Percentiles rank a stretch among this genome's conserved stretches.
These are phyloP conservation scores for Sebastes vulpes DNA, from an alignment of 2,797 vertebrate species.

Conservation along the genomic window DNA sequence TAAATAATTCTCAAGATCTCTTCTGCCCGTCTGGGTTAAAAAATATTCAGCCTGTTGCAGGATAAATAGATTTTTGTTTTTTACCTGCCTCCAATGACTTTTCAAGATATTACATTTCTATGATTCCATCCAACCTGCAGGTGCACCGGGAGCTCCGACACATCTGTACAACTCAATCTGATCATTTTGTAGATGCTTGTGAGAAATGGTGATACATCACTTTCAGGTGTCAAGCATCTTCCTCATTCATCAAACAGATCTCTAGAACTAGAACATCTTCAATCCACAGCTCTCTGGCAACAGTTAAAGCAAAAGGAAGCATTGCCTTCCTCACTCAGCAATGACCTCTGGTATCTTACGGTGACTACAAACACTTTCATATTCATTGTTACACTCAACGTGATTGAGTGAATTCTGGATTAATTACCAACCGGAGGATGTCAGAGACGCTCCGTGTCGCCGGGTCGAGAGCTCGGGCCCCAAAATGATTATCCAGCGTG, in stretches of 20 bases:
- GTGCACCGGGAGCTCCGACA: too few species aligned
- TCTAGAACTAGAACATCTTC: not conserved
- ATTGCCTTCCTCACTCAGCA: not conserved
- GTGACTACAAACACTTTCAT: constrained; percentile 7
- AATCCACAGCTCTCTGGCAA: not conserved
- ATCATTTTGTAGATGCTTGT: too few species aligned
- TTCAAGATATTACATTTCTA: not conserved
- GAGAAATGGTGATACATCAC: not conserved
- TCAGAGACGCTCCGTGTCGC: not conserved
- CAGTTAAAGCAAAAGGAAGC: not conserved
- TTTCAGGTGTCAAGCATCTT: not conserved
- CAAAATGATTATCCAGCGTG: constrained; percentile 25
- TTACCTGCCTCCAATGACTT: not conserved
- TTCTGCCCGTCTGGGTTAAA: not conserved
- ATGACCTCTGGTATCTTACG: not conserved
- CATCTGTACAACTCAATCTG: too few species aligned
- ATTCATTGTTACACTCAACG: not conserved
- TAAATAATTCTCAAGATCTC: not conserved
- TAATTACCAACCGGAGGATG: not conserved
- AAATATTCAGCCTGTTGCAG: not conserved
- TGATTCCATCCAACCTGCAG: not conserved
- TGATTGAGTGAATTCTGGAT: constrained; percentile 15
- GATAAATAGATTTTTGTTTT: not conserved
- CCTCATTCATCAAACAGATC: not conserved
- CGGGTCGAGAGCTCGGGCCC: not conserved